Evolutionary conservation across 1,140 invertebrate species (phyloP), one percentile per base, ranked within the genome.

Genomic region (Aethina tumida): DNA sequence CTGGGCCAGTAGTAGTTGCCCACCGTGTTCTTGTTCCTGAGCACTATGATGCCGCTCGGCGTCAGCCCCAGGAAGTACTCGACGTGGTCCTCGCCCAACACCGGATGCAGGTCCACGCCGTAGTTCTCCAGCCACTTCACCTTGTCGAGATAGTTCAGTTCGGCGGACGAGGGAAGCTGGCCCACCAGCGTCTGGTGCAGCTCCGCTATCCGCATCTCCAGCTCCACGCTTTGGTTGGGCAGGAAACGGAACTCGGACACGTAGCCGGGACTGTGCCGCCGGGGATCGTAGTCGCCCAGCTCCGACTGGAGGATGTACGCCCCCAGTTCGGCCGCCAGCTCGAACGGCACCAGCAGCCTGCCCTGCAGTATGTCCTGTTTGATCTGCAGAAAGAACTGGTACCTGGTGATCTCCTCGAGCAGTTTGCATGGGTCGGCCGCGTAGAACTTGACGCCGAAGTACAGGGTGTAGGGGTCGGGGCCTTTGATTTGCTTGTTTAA

Each of bases 1-100:
- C 92, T 79, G 28, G 92, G 91, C 96, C 96, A 99, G 66, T 95
- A 97, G 69, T 99, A 99, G 64, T 97, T 91, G 47, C 94, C 96
- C 50, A 99, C 96, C 69, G 96, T 97, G 61, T 80, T 87, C 66
- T 89, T 85, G 58, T 93, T 94, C 50, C 96, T 79, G 55, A 98
- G 77, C 26, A 99, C 84, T 52, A 98, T 83, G 57, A 99, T 87
- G 35, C 96, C 96, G 58, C 90, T 94, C 35, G 96, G 96, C 30
- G 95, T 97, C 47, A 99, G 67, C 18, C 96, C 96, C 50, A 99
- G 71, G 66, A 86, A 92, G 67, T 99, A 98, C 56, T 95, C 88
- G 33, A 93, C 87, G 47, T 88, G 91, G 68, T 99, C 95, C 71
- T 96, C 90, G 32, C 94, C 93, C 48, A 93, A 65, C n/a, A 97